These are phyloP conservation scores for Choloepus didactylus DNA, from an alignment of 2,797 vertebrate species.

Conservation along the genomic window DNA sequence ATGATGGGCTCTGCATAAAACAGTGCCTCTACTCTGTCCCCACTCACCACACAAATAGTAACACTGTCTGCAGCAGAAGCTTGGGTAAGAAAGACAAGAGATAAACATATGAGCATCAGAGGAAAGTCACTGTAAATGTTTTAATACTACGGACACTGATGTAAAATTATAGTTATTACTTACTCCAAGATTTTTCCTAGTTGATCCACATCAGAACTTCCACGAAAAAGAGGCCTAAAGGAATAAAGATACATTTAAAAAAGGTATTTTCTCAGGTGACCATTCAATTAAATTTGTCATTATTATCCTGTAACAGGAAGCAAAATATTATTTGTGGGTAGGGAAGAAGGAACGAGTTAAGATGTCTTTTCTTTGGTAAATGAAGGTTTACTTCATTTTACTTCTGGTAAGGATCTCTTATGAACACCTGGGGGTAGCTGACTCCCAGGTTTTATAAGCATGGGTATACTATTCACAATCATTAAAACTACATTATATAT, in stretches of 20 bases:
- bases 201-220: constrained; percentile 99
- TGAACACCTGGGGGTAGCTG: not conserved
- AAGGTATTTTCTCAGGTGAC: constrained; percentile 51
- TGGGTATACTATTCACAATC: not conserved
- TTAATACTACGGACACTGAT: not conserved
- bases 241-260: constrained; percentile 81
- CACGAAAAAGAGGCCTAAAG: constrained; percentile 97
- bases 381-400: not conserved
- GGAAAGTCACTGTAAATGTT: constrained; percentile 30
- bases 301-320: not conserved
- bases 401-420: not conserved
- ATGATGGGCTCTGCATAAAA: not conserved
- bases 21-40: not conserved
- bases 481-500: not conserved
- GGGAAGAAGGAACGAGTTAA: not conserved
- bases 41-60: constrained; percentile 74
- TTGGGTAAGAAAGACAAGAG: constrained; percentile 72
- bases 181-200: constrained; percentile 99
- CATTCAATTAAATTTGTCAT: constrained; percentile 24
- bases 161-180: constrained; percentile 87
- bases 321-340: constrained; percentile 27
- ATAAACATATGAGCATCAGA: constrained; percentile 37
- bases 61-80: constrained; percentile 72
- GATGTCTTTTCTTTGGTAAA: not conserved
- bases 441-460: not conserved